Conservation (phyloP, 2,113 vertebrate genomes). For the Neolamprologus modestus region DNA sequence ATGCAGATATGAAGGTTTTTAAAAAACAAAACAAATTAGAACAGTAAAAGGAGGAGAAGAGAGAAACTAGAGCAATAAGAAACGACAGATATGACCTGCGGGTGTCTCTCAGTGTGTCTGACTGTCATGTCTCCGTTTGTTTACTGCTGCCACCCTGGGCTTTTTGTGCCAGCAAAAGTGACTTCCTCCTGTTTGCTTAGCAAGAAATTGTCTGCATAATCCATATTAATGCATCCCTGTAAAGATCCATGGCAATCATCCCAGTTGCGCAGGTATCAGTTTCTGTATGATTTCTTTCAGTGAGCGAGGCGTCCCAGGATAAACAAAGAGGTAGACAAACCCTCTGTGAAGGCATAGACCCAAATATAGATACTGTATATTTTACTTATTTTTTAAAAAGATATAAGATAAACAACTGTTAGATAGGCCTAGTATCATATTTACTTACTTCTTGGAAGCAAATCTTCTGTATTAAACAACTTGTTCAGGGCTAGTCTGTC, state of each 20-base stretch:
- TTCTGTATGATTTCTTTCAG: not conserved
- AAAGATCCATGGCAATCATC: not conserved
- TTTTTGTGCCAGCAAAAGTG: not conserved
- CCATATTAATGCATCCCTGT: not conserved
- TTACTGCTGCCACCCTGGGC: conserved; percentile 10
- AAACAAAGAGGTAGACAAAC: not conserved
- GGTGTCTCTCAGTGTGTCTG: not conserved
- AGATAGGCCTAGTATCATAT: not conserved
- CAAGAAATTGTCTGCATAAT: conserved; percentile 18
- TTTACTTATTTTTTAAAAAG: not conserved
- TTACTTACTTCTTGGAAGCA: not conserved
- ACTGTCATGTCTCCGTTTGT: conserved; percentile 1
- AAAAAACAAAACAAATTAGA: not conserved
- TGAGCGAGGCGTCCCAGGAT: not conserved
- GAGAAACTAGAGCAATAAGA: not conserved
- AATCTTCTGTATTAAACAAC: not conserved
- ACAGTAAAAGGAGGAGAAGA: not conserved
- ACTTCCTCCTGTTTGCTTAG: conserved; percentile 3
- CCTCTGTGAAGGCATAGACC: not conserved
- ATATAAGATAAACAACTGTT: not conserved
- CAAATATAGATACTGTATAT: not conserved
- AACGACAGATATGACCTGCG: not conserved
- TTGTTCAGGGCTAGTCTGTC: not conserved
- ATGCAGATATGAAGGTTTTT: not conserved
- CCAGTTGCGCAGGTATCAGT: not conserved